Evolutionary conservation across 2,113 vertebrate species (phyloP).

Genomic region (Colaptes auratus): DNA sequence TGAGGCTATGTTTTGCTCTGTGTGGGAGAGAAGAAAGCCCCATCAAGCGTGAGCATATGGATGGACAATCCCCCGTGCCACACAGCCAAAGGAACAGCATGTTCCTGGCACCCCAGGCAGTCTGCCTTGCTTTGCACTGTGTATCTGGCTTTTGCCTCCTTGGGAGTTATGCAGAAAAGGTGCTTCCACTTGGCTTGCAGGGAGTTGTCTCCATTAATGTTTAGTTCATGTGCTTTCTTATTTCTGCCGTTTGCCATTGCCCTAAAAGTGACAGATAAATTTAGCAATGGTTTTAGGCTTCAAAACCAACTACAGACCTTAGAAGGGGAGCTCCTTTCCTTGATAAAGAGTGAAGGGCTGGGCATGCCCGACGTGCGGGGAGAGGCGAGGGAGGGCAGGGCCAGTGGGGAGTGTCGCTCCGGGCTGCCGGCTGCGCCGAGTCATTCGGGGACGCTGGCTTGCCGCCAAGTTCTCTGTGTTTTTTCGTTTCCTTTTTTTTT

Average conservation of each 20-base stretch:
- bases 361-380: background rate
- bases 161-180: background rate
- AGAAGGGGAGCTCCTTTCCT: background rate
- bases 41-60: background rate
- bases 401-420: background rate
- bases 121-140: constrained; percentile 8
- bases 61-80: background rate
- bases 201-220: background rate
- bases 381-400: background rate
- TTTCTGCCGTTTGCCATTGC: background rate
- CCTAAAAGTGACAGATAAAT: background rate
- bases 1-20: background rate
- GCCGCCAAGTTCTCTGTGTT: constrained; percentile 3
- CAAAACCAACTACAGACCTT: background rate
- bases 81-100: constrained; percentile 13
- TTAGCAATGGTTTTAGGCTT: background rate
- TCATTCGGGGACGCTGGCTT: constrained; percentile 71
- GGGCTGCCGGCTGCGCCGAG: constrained; percentile 27
- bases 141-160: constrained; percentile 4
- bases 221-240: background rate
- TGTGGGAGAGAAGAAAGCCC: background rate
- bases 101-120: constrained; percentile 45
- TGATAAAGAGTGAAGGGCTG: background rate
- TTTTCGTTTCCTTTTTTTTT: background rate
- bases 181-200: background rate